A percentile compares a stretch with the other conserved stretches of the same genome.
Conservation (phyloP, 1,140 invertebrate genomes). For the Drosophila hydei region DNA sequence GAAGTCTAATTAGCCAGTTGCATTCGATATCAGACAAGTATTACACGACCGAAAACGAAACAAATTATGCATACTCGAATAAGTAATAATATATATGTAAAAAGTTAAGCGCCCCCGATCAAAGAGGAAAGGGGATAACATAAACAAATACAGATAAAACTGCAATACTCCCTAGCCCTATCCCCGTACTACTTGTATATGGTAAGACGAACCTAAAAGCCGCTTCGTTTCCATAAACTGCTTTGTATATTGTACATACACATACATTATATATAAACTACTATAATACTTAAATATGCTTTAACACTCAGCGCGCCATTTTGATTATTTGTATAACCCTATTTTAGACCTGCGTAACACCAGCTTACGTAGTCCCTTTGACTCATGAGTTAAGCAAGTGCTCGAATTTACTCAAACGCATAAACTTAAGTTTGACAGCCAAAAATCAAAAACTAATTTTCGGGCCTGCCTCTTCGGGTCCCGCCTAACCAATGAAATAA, state of each 20-base stretch:
- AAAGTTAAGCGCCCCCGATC: slow-evolving; percentile 51
- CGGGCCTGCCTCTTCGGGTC: slow-evolving; percentile 26
- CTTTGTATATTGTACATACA: slow-evolving; percentile 63
- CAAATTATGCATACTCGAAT: slow-evolving; percentile 57
- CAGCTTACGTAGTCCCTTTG: slow-evolving; percentile 17
- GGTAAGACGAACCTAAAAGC: slow-evolving; percentile 36
- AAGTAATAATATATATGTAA: slow-evolving; percentile 69
- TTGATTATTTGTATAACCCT: slow-evolving; percentile 14
- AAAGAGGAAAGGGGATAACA: slow-evolving; percentile 8
- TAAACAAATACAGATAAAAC: slow-evolving; percentile 5
- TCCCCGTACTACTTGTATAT: slow-evolving; percentile 6
- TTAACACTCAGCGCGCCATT: slow-evolving; percentile 48
- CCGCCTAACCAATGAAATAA: slow-evolving; percentile 22
- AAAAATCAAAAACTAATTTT: slow-evolving; percentile 62
- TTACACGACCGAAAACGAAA: slow-evolving; percentile 47
- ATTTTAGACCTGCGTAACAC: slow-evolving; percentile 8
- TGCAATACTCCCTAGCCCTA: slow-evolving; percentile 33
- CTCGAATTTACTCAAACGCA: slow-evolving; percentile 62
- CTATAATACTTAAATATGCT: slow-evolving; percentile 50
- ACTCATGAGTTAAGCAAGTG: slow-evolving; percentile 46
- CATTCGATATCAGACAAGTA: slow-evolving; percentile 64
- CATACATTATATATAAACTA: slow-evolving; percentile 29
- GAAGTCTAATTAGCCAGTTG: slow-evolving; percentile 44
- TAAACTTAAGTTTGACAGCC: slow-evolving; percentile 56
- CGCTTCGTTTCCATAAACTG: slow-evolving; percentile 60